Evolutionary conservation across 1,140 invertebrate species (phyloP).

Genomic region (Drosophila subobscura): DNA sequence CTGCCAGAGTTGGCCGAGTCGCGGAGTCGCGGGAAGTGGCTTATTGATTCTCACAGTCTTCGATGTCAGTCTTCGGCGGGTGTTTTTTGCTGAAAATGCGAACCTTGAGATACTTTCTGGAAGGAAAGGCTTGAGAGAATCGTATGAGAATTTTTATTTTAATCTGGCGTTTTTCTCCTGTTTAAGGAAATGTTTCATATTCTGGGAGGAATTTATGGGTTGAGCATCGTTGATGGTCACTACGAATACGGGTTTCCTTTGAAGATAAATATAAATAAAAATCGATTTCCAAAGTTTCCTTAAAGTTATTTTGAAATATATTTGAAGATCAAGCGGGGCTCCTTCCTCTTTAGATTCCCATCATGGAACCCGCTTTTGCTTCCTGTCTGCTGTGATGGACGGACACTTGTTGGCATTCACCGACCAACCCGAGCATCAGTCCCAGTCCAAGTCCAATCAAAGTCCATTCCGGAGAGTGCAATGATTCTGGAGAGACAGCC

Average conservation of each 20-base stretch:
- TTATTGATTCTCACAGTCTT: constrained; percentile 19
- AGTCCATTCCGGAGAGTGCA: constrained; percentile 35
- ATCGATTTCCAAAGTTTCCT: too few species aligned
- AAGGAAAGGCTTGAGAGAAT: background rate
- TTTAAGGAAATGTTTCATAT: too few species aligned
- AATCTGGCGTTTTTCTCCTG: too few species aligned
- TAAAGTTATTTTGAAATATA: too few species aligned
- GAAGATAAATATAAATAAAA: too few species aligned
- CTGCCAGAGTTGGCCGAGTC: constrained; percentile 12
- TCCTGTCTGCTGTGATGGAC: constrained; percentile 4
- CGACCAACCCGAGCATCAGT: constrained; percentile 2
- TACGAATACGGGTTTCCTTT: too few species aligned
- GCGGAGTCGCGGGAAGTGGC: background rate
- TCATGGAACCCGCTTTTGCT: constrained; percentile 25
- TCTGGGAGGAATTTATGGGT: too few species aligned
- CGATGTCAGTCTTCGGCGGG: background rate
- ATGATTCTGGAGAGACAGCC: constrained; percentile 45
- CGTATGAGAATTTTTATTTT: too few species aligned
- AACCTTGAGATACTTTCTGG: constrained; percentile 17
- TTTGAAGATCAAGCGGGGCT: too few species aligned
- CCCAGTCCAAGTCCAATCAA: constrained; percentile 18
- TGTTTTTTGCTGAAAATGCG: background rate
- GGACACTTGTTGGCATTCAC: constrained; percentile 24
- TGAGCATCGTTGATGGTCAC: too few species aligned
- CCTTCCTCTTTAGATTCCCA: too few species aligned